A percentile compares a stretch with the other conserved stretches of the same genome.
Evolutionary conservation across 2,888 invertebrate genomes (phyloP).

Genomic region (Byasa hedistus): DNA sequence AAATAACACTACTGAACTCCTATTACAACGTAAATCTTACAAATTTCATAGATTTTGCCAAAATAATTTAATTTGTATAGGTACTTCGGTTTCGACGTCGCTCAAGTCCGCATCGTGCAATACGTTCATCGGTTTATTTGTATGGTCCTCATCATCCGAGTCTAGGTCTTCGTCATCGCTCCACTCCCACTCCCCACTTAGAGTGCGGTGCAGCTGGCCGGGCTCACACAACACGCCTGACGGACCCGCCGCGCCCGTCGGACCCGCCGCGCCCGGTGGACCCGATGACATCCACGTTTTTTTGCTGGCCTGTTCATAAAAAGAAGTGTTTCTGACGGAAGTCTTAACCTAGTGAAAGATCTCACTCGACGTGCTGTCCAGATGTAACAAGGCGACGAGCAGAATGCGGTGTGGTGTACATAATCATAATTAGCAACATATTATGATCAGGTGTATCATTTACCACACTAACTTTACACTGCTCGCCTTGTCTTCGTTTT

Average conservation of each 20-base stretch:
- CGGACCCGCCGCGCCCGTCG: conserved; percentile 83
- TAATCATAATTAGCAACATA: too few species aligned
- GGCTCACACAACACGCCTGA: too few species aligned
- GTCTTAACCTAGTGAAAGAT: neutral
- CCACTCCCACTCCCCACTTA: conserved; percentile 98
- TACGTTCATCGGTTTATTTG: conserved; percentile 78
- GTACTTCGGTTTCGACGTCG: conserved; percentile 66
- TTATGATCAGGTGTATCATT: too few species aligned
- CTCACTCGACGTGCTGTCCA: too few species aligned
- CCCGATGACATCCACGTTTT: too few species aligned
- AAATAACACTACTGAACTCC: neutral
- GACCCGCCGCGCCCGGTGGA: conserved; percentile 33
- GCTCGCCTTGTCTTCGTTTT: too few species aligned
- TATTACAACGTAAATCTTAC: neutral
- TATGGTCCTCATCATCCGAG: conserved; percentile 48
- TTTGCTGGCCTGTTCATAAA: conserved; percentile 53
- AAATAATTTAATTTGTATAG: neutral
- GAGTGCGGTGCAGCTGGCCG: conserved; percentile 90
- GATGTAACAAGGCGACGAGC: too few species aligned
- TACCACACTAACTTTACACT: too few species aligned
- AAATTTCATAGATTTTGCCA: neutral
- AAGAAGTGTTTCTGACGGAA: neutral
- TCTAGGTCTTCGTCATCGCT: conserved; percentile 62
- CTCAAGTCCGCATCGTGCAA: conserved; percentile 77
- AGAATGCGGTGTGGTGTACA: too few species aligned